Percentiles rank a stretch among this genome's conserved stretches.
Evolutionary conservation across 92 coral and sea anemone species (phyloP).

Genomic region (Porites lobata): DNA sequence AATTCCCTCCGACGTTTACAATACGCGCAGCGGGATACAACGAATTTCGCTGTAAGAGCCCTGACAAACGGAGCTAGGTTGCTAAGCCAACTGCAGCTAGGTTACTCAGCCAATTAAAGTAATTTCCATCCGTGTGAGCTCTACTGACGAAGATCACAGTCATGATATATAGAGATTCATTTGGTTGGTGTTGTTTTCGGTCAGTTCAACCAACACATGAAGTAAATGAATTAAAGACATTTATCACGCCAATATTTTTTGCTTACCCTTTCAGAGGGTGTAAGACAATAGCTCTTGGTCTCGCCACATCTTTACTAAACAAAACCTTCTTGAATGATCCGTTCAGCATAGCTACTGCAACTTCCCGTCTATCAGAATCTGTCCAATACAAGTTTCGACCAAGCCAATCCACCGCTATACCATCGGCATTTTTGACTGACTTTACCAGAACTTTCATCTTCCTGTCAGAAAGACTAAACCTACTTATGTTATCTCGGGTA

Average conservation of each 20-base stretch:
- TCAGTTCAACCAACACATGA: neutral
- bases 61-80: no score
- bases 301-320: conserved; percentile 63
- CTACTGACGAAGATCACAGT: no score
- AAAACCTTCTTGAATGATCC: conserved; percentile 85
- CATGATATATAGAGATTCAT: no score
- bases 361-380: conserved; percentile 71
- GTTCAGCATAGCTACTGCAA: conserved; percentile 86
- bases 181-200: no score
- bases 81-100: no score
- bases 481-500: conserved; percentile 75
- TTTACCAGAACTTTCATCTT: conserved; percentile 72
- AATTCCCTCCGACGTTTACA: no score
- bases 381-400: conserved; percentile 98
- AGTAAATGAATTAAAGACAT: no score
- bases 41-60: no score
- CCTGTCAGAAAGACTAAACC: conserved; percentile 73
- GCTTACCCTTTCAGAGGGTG: conserved; percentile 92
- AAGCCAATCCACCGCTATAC: conserved; percentile 96
- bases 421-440: conserved; percentile 74
- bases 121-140: no score
- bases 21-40: no score
- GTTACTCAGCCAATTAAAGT: no score
- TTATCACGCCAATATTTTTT: neutral
- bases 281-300: conserved; percentile 87